Percentiles rank a stretch among this genome's conserved stretches.
These are phyloP conservation scores for Heterotis niloticus DNA, from an alignment of 2,113 vertebrate genomes.

Conservation along the genomic window DNA sequence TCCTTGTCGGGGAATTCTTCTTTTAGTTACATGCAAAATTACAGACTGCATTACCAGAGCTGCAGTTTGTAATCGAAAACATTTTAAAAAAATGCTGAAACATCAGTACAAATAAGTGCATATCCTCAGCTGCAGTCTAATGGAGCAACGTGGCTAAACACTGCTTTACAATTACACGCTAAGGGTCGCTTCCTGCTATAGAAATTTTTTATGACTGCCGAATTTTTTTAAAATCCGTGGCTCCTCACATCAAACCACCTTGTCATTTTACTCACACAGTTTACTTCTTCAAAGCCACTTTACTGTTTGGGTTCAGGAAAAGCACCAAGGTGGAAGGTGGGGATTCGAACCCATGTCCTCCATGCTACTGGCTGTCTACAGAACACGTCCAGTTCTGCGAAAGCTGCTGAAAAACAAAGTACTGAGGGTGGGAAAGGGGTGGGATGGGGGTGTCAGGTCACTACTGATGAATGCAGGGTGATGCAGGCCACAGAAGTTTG, in stretches of 20 bases:
- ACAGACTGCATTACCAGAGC: constrained; percentile 21
- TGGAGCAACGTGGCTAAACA: not conserved
- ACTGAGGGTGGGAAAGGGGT: constrained; percentile 6
- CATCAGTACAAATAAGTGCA: not conserved
- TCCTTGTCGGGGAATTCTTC: constrained; percentile 51
- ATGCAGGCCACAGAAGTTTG: constrained; percentile 18
- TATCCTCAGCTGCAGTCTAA: not conserved
- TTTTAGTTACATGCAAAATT: constrained; percentile 55
- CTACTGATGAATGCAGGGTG: constrained; percentile 48
- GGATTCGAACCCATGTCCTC: not conserved
- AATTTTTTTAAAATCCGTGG: not conserved
- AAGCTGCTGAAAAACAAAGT: not conserved
- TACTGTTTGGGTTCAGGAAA: not conserved
- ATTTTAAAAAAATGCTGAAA: not conserved
- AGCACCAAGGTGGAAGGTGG: too few relatives aligned
- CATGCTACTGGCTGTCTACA: not conserved
- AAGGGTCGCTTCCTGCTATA: not conserved
- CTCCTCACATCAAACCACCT: too few relatives aligned
- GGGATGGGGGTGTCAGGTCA: constrained; percentile 34
- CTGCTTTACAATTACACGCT: not conserved
- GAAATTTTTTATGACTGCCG: not conserved
- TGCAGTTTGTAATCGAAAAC: constrained; percentile 20
- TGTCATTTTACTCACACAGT: too few relatives aligned
- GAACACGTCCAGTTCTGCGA: too few relatives aligned
- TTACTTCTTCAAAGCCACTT: too few relatives aligned